Evolutionary conservation across 2,888 invertebrate species (phyloP).

Genomic region (Pseudanteris insignis): DNA sequence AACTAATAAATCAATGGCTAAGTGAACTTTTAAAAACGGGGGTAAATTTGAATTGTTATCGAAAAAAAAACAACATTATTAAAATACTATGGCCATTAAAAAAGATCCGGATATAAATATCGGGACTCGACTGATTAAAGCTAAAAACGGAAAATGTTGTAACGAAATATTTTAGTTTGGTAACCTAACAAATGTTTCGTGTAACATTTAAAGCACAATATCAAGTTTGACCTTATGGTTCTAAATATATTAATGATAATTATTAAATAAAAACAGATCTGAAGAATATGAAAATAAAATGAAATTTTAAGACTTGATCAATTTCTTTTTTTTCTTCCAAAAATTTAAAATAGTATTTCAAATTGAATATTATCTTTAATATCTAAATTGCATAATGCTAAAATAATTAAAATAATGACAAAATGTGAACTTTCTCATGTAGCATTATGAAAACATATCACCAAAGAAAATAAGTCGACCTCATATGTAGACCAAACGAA

Average conservation of each 20-base stretch:
- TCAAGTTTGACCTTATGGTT: slow-evolving; percentile 21
- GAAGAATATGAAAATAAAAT: too few relatives aligned
- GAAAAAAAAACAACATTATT: too few relatives aligned
- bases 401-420: too few relatives aligned
- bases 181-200: slow-evolving; percentile 16
- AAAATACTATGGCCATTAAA: background rate
- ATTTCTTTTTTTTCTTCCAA: too few relatives aligned
- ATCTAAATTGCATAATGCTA: too few relatives aligned
- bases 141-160: slow-evolving; percentile 4
- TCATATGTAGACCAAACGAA: slow-evolving; percentile 3
- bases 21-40: too few relatives aligned
- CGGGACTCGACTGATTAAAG: slow-evolving; percentile 5
- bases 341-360: too few relatives aligned
- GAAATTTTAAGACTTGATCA: too few relatives aligned
- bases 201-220: slow-evolving; percentile 14
- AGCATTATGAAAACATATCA: slow-evolving; percentile 12
- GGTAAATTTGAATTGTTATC: too few relatives aligned
- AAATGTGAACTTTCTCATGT: slow-evolving; percentile 6
- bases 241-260: slow-evolving; percentile 30
- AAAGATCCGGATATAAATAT: slow-evolving; percentile 8
- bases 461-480: slow-evolving; percentile 14
- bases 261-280: too few relatives aligned
- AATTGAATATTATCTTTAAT: too few relatives aligned
- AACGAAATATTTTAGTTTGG: slow-evolving; percentile 1
- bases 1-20: too few relatives aligned